Evolutionary conservation across 2,888 invertebrate genomes (phyloP).

Genomic region (Oithona nana): DNA sequence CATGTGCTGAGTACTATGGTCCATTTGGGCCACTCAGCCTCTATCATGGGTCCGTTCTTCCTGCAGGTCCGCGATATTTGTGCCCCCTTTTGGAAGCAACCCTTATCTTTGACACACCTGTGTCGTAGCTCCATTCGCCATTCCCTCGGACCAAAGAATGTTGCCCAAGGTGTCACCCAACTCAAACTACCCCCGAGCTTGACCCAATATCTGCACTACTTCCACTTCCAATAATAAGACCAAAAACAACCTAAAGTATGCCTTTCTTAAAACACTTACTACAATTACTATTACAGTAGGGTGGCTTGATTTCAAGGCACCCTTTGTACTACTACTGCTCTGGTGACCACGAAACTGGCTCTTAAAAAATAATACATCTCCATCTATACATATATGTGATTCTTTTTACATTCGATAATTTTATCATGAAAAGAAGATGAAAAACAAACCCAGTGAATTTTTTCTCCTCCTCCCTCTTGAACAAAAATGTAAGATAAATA

Average conservation of each 20-base stretch:
- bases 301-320: no score
- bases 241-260: not conserved
- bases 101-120: conserved; percentile 12
- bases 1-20: conserved; percentile 14
- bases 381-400: not conserved
- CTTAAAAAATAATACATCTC: not conserved
- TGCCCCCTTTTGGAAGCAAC: conserved; percentile 17
- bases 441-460: not conserved
- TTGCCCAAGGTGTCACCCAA: not conserved
- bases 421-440: not conserved
- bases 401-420: not conserved
- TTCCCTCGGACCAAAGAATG: not conserved
- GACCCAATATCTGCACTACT: not conserved
- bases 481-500: not conserved
- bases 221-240: not conserved
- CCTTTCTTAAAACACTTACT: not conserved
- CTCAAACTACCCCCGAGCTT: not conserved
- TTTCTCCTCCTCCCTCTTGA: no score
- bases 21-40: conserved; percentile 9
- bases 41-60: conserved; percentile 16
- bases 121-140: conserved; percentile 6
- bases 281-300: not conserved
- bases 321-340: no score
- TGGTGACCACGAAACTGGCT: not conserved
- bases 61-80: conserved; percentile 12